These are phyloP conservation scores for Prunella fulvescens DNA, from an alignment of 2,113 vertebrate species.

Conservation along the genomic window DNA sequence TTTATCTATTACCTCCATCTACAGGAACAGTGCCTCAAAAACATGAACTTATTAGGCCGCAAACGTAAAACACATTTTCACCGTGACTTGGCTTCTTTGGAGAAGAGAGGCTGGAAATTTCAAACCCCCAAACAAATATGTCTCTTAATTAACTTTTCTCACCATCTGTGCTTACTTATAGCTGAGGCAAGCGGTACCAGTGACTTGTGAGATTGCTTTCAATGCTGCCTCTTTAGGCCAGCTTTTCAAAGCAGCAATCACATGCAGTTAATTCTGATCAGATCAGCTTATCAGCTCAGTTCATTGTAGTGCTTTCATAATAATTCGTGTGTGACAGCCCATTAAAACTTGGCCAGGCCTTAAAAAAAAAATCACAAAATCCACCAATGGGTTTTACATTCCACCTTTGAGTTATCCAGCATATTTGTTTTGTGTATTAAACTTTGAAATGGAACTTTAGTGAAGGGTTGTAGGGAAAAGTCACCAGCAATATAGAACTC, in stretches of 20 bases:
- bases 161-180: conserved; percentile 59
- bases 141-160: conserved; percentile 53
- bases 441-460: conserved; percentile 22
- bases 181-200: conserved; percentile 67
- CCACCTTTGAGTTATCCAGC: conserved; percentile 13
- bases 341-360: conserved; percentile 77
- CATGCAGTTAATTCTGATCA: conserved; percentile 78
- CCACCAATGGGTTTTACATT: background rate
- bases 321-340: conserved; percentile 78
- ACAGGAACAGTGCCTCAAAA: conserved; percentile 21
- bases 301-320: conserved; percentile 78
- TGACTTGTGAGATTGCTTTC: conserved; percentile 66
- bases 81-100: conserved; percentile 3
- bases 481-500: background rate
- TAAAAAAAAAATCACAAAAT: conserved; percentile 65
- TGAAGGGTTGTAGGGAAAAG: background rate
- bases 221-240: conserved; percentile 54
- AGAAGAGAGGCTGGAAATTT: conserved; percentile 42
- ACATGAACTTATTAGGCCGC: conserved; percentile 6
- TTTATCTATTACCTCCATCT: conserved; percentile 43
- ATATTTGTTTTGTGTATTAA: conserved; percentile 48
- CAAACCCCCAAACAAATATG: conserved; percentile 57
- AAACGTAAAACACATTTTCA: conserved; percentile 26
- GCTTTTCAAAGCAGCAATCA: conserved; percentile 67
- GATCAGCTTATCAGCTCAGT: conserved; percentile 68